Evolutionary conservation across 2,113 vertebrate genomes (phyloP), one percentile per base, ranked within the genome.

Genomic region (Anarhynchus alexandrinus): DNA sequence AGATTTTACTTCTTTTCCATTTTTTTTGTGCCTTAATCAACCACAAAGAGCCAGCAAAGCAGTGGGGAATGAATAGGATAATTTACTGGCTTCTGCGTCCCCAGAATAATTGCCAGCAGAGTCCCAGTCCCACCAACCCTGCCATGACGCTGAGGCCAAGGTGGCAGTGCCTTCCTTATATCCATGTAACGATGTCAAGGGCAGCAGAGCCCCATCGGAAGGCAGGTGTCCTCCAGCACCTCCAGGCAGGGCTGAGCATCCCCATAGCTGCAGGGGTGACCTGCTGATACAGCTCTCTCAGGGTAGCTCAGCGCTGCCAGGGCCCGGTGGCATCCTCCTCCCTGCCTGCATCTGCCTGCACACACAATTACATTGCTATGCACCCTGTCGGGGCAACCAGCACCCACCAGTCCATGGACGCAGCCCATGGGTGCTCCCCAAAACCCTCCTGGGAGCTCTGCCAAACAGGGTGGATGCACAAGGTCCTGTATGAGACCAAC

Each of bases 81-180:
- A 91, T 88, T 85, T 95, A 58, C 34, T 55, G 58, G 36, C 59
- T 95, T 86, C 87, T 88, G 76, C 51, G 66, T 92, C n/a, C 36
- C 76, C 0, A 5, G 54, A 16, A 7, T 29, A 67, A 87, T 17
- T 90, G 51, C 61, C 54, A 62, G 61, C 0, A 1, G 76, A 72
- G 38, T 42, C 45, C 62, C 29, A n/a, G 67, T 19, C 42, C 54
- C 77, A 51, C 65, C 4, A 2, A 36, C n/a, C 29, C 23, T 11
- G 27, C 42, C 6, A 3, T 32, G 59, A 43, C 18, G 36, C 61
- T 40, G 51, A 23, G 76, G 59, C 36, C 0, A 1, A 4, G 12
- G 21, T 30, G 9, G 38, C 83, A 54, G 8, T 34, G 8, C 59
- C 64, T 76, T 61, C 49, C 16, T 62, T 26, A 36, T 34, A 47